Evolutionary conservation across 1,140 invertebrate species (phyloP), one percentile per base, ranked within the genome.

Genomic region (Drosophila biarmipes): DNA sequence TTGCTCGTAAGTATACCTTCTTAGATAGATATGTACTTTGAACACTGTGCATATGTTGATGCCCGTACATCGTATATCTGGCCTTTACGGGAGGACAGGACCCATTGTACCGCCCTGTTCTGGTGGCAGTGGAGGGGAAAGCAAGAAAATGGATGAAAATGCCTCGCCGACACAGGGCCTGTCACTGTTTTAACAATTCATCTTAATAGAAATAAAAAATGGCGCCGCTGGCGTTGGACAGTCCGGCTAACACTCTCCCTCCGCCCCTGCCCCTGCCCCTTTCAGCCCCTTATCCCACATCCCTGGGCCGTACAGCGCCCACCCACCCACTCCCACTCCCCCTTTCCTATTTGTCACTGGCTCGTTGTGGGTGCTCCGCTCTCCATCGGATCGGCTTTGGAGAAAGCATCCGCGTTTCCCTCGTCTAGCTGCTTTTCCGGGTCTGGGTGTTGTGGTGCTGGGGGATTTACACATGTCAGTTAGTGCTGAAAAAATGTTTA

Each of bases 401-500:
- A 51, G 29, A 72, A 73, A 72, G 71, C 63, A 58, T 63, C 59
- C 59, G 59, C 53, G 40, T 79, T 54, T 76, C 37, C 54, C 54
- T 49, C 38, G 59, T 67, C 63, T 63, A 58, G 38, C 61, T 53
- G 31, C 27, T 35, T 34, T 62, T 34, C 24, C 24, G 24, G 24
- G 24, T 21, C 34, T 21, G 37, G 55, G 35, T 45, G 59, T 19
- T 34, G 58, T 46, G 56, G 31, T 27, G 43, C 42, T 67, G 62
- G 63, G 72, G 75, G 81, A 74, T 67, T 86, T 86, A 86, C 82
- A 86, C 82, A 86, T 86, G 82, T 86, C 82, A 86, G 82, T 86
- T 86, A 86, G 87, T 86, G 82, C 82, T 87, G 74, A 82, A 86
- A 86, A 86, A 86, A 86, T 86, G 82, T 86, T 86, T 86, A 86